Evolutionary conservation across 2,888 invertebrate genomes (phyloP).

Genomic region (Dicyrtoma fusca): DNA sequence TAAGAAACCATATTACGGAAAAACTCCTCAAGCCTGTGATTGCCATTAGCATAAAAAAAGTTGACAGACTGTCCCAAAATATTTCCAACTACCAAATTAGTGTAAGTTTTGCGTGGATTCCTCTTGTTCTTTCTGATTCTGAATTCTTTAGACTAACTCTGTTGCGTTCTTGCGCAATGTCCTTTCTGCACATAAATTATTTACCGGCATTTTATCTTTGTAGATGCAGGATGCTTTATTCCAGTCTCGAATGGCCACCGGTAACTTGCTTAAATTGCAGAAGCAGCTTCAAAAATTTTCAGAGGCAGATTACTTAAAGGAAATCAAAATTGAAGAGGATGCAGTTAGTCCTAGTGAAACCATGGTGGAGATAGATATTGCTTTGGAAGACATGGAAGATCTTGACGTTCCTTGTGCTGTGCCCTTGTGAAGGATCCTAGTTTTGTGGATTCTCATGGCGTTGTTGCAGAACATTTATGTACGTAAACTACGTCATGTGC

Average conservation of each 20-base stretch:
- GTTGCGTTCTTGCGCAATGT: too few relatives aligned
- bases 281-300: constrained; percentile 46
- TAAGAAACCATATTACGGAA: constrained; percentile 48
- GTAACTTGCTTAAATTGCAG: constrained; percentile 47
- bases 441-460: too few relatives aligned
- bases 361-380: not conserved
- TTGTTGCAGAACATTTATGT: too few relatives aligned
- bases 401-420: too few relatives aligned
- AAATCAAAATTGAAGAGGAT: constrained; percentile 39
- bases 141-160: too few relatives aligned
- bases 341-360: too few relatives aligned
- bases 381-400: not conserved
- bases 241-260: constrained; percentile 48
- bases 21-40: constrained; percentile 52
- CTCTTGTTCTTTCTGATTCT: too few relatives aligned
- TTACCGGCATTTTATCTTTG: constrained; percentile 18
- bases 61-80: constrained; percentile 51
- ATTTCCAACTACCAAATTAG: constrained; percentile 52
- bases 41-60: constrained; percentile 42
- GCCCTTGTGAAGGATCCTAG: too few relatives aligned
- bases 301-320: constrained; percentile 44
- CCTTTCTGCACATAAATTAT: too few relatives aligned
- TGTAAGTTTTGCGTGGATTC: constrained; percentile 37
- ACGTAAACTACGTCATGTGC: too few relatives aligned
- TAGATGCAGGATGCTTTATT: constrained; percentile 54